Conservation (phyloP, 2,113 vertebrate genomes). For the Pluvianellus socialis region DNA sequence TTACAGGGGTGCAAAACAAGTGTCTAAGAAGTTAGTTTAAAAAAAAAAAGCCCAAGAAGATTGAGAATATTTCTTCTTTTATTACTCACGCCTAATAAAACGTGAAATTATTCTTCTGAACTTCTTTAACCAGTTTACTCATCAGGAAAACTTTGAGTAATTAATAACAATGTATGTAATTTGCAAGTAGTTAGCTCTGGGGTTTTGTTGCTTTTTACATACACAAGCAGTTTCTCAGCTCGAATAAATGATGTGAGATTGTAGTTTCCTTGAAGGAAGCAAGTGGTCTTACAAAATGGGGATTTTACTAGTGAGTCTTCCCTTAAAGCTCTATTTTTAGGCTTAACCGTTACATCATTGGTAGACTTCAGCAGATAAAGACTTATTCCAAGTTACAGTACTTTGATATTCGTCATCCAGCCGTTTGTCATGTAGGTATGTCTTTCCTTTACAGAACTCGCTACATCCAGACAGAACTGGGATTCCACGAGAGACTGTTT, state of each 20-base stretch:
- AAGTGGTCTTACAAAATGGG: not conserved
- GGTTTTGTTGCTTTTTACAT: not conserved
- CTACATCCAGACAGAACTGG: constrained; percentile 95
- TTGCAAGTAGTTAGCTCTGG: not conserved
- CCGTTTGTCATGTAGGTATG: not conserved
- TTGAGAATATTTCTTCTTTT: not conserved
- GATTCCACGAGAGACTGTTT: constrained; percentile 91
- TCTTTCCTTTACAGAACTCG: constrained; percentile 82
- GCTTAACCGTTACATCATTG: not conserved
- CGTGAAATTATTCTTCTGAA: not conserved
- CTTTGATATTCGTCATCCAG: not conserved
- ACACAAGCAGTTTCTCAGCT: not conserved
- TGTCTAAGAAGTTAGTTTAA: not conserved
- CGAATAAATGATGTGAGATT: not conserved
- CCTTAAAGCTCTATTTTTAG: not conserved
- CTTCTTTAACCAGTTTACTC: accelerated
- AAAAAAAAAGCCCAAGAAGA: not conserved
- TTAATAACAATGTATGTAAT: accelerated
- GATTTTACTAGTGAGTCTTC: not conserved
- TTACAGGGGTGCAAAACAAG: accelerated
- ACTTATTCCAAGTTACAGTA: not conserved
- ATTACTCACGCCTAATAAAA: accelerated
- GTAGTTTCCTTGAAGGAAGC: not conserved
- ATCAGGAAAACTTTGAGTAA: not conserved
- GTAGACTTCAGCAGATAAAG: not conserved